phyloP scores from a whole-genome alignment of 1,140 invertebrate species.

The Lycorma delicatula region DNA sequence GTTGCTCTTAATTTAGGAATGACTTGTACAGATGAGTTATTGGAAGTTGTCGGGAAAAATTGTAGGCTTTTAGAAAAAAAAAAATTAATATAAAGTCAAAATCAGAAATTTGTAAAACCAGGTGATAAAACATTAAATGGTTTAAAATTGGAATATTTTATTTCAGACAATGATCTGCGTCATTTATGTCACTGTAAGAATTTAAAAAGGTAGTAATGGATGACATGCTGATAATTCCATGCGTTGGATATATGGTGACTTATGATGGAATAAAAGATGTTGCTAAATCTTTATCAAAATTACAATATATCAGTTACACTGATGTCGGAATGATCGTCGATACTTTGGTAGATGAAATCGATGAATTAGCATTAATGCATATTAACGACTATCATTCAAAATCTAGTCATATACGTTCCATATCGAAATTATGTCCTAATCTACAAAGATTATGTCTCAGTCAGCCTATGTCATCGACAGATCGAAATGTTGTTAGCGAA shows the following conservation, averaged over 20 bases:
- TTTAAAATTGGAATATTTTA: constrained; percentile 28
- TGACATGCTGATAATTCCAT: constrained; percentile 17
- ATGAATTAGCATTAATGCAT: not conserved
- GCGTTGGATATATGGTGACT: constrained; percentile 20
- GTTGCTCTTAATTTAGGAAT: constrained; percentile 42
- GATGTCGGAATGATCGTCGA: constrained; percentile 22
- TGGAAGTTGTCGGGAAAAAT: constrained; percentile 39
- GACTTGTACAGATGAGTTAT: constrained; percentile 45
- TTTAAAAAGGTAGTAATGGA: constrained; percentile 24
- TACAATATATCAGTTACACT: constrained; percentile 24
- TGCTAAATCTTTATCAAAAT: constrained; percentile 16
- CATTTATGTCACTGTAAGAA: constrained; percentile 21
- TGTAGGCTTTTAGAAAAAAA: constrained; percentile 41
- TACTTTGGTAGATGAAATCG: not conserved
- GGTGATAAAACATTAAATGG: constrained; percentile 44
- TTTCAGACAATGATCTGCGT: constrained; percentile 24
- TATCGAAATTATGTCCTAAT: not conserved
- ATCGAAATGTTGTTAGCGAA: no score
- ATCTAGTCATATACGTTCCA: not conserved
- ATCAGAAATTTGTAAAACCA: constrained; percentile 40
- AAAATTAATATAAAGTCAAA: constrained; percentile 45
- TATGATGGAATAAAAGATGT: constrained; percentile 20
- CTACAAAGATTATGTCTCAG: not conserved
- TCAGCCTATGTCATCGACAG: no score
- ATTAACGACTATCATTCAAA: not conserved